Evolutionary conservation across 2,888 invertebrate genomes (phyloP), one percentile per base, ranked within the genome.

Genomic region (Danaus chrysippus): DNA sequence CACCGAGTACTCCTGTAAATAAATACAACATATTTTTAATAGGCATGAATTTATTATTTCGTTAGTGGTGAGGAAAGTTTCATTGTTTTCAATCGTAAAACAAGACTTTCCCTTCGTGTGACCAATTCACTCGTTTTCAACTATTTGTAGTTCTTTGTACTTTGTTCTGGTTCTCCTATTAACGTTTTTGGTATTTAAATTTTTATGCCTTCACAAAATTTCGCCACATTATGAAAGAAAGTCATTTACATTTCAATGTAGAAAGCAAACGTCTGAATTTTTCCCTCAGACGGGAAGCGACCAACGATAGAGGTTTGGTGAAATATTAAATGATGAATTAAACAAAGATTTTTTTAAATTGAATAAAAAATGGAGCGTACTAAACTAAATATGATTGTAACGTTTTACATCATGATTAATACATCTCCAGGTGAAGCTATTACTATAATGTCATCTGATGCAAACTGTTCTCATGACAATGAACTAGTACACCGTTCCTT

Each of bases 11-110:
- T 68, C 68, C 75, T 77, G 70, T 76, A 74, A 81, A 81, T 86
- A 86, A 86, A 86, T 87, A 86, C 82, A 81, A 71, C 59, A 59
- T 65, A 49, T 68, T 66, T 56, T 54, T 61, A 68, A 67, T 58
- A 57, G 60, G 59, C 69, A 59, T 68, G 78, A 80, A 85, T 83
- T 82, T 75, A 74, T 79, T 77, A 71, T 73, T 69, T 65, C 69
- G 42, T 54, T 46, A 53, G 58, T 62, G 61, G 76, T 15, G 54
- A 84, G 80, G 87, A 89, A 88, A 88, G 87, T 82, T 72, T 68
- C 77, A 81, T 89, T 89, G 89, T 89, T 86, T 84, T 78, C 81
- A 74, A 79, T 69, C 71, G 72, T 82, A 76, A 78, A 83, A 82
- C 82, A 81, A 83, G 76, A 68, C 79, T 82, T 84, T 84, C 82